Evolutionary conservation across 2,888 invertebrate genomes (phyloP), one percentile per base, ranked within the genome.

Genomic region (Erebia palarica): DNA sequence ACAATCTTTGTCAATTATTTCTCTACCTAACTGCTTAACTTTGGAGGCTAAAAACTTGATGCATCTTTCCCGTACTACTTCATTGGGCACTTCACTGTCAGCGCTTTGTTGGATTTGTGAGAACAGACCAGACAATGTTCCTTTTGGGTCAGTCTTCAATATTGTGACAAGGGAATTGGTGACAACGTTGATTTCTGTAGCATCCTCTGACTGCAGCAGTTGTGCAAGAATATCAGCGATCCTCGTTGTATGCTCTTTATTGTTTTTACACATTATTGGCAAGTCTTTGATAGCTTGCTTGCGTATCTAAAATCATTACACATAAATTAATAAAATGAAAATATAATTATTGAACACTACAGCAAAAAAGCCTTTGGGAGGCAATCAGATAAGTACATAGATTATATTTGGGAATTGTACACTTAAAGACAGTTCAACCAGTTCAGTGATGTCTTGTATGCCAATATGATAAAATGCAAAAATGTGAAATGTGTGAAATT

Each of bases 221-320:
- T 99, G 99, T 7, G 97, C 96, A 73, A 99, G 94, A 75, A 99
- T 97, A 86, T 98, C 98, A 13, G 98, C 97, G 80, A 99, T 97
- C 87, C 97, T 96, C 51, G 96, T 95, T 0, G 98, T 96, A 82
- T 97, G 96, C 76, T 97, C 97, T 77, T 96, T 96, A 72, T 95
- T 96, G 78, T 97, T 97, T 87, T 97, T 97, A 83, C 98, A 98
- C 72, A 99, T 92, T 58, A 95, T 94, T 13, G 98, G 98, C 74
- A 99, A 93, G 84, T 97, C 97, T 90, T 98, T 98, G 78, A 98
- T 98, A 14, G 98, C 98, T 93, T 98, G 98, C 82, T 98, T 98
- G 21, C 98, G 95, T 80, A 98, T 98, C 98, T 98, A 84, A 66
- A 86, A 85, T 73, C 14, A 69, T 61, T 44, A 16, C n/a, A 44